These are phyloP conservation scores for Thelaira solivaga DNA, from an alignment of 2,888 invertebrate genomes.

Conservation along the genomic window DNA sequence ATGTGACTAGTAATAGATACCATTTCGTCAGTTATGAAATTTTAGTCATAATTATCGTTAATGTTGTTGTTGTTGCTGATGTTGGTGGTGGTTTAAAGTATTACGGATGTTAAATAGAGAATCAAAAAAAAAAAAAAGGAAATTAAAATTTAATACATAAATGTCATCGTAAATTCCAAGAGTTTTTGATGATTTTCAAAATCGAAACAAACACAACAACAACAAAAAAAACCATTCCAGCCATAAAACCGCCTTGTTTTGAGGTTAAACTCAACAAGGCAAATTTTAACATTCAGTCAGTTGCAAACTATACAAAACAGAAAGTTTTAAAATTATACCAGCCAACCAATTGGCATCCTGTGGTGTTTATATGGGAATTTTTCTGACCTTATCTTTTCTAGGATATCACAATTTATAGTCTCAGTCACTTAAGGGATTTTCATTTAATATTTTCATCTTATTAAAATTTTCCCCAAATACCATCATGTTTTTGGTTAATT, in stretches of 20 bases:
- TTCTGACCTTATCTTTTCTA: slow-evolving; percentile 45
- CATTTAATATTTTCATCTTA: slow-evolving; percentile 4
- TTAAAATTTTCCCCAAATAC: slow-evolving; percentile 63
- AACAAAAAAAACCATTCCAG: slow-evolving; percentile 22
- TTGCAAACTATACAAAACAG: neutral
- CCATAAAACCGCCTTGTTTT: slow-evolving; percentile 56
- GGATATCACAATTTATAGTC: slow-evolving; percentile 41
- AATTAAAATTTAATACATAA: slow-evolving; percentile 65
- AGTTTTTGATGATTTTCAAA: slow-evolving; percentile 54
- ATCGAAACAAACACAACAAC: slow-evolving; percentile 26
- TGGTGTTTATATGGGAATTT: slow-evolving; percentile 42
- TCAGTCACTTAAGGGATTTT: slow-evolving; percentile 43
- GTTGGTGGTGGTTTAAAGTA: slow-evolving; percentile 1
- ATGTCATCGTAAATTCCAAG: slow-evolving; percentile 73
- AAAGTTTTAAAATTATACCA: neutral
- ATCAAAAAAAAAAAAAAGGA: slow-evolving; percentile 10
- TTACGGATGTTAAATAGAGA: neutral
- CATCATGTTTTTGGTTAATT: slow-evolving; percentile 67
- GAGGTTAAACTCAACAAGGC: slow-evolving; percentile 27
- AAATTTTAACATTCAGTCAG: slow-evolving; percentile 13
- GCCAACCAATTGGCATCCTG: slow-evolving; percentile 48
- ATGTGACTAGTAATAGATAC: slow-evolving; percentile 33
- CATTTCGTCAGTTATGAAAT: neutral
- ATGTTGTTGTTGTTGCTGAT: too few relatives aligned
- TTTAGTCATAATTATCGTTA: neutral